Evolutionary conservation across 2,797 vertebrate genomes (phyloP), one percentile per base, ranked within the genome.

Genomic region (Cryptoblepharus egeriae): DNA sequence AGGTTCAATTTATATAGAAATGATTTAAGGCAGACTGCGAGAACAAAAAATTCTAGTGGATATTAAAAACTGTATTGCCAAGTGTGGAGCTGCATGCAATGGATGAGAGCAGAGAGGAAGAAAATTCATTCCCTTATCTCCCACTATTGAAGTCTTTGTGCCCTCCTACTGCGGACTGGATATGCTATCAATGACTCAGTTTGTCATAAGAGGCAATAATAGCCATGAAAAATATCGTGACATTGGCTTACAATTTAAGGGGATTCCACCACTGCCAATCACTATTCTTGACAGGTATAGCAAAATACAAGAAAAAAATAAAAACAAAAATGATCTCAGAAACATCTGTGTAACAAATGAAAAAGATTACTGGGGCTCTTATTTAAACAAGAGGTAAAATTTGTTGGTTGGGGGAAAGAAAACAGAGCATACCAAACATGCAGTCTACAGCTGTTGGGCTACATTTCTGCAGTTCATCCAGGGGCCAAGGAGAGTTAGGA

Each of bases 1-100:
- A 79, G 37, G 55, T 76, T 70, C 42, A 77, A 6, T 5, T 57
- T 77, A n/a, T 71, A 72, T 58, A 83, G 32, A 72, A 77, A 57
- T 77, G 12, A 72, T 49, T 49, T 52, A 37, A 30, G 9, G 4
- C 24, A 26, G 15, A 39, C 35, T 72, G 15, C 42, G 22, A 52
- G 39, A 63, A 77, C 28, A 39, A 77, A 28, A 70, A 10, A 72
- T 5, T 7, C 16, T n/a, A 42, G 6, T 52, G 18, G 58, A 24
- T 15, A 55, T 71, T 77, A 20, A 71, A 70, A 45, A 18, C 15
- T 60, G 58, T 68, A 37, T 12, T 73, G 55, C 12, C 45, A 64
- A n/a, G 11, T 32, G 57, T 35, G 18, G 28, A 70, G 15, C 55
- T 57, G 37, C n/a, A 63, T 1, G n/a, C 77, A 70, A n/a, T 13